These are phyloP conservation scores for Agrotis puta DNA, from an alignment of 2,888 invertebrate genomes.

Conservation along the genomic window DNA sequence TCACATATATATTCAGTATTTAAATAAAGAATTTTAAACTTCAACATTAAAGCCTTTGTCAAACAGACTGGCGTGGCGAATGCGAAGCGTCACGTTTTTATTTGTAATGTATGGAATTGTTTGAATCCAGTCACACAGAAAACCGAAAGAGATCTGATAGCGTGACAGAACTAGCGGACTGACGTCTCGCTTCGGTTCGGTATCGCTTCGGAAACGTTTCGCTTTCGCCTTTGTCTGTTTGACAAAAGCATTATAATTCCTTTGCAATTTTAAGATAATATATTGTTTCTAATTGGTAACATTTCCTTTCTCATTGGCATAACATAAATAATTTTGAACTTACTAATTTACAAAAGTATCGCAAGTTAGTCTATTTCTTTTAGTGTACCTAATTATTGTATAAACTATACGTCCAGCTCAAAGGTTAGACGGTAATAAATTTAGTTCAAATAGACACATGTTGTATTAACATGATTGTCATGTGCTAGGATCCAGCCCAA, in stretches of 20 bases:
- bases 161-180: no score
- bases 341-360: not conserved
- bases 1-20: not conserved
- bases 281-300: conserved; percentile 17
- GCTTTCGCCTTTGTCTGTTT: no score
- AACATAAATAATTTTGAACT: not conserved
- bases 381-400: not conserved
- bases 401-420: not conserved
- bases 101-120: no score
- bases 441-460: not conserved
- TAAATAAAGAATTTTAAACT: not conserved
- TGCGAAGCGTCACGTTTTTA: no score
- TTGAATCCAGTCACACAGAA: no score
- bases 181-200: no score
- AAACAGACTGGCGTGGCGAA: no score
- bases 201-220: no score
- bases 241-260: no score
- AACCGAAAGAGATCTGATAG: no score
- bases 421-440: not conserved
- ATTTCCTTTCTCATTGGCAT: not conserved
- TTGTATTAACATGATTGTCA: not conserved
- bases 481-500: not conserved
- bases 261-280: not conserved
- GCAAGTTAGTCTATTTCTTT: not conserved
- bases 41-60: no score